Conservation (phyloP, 2,888 invertebrate genomes). For the Sipunculus nudus region DNA sequence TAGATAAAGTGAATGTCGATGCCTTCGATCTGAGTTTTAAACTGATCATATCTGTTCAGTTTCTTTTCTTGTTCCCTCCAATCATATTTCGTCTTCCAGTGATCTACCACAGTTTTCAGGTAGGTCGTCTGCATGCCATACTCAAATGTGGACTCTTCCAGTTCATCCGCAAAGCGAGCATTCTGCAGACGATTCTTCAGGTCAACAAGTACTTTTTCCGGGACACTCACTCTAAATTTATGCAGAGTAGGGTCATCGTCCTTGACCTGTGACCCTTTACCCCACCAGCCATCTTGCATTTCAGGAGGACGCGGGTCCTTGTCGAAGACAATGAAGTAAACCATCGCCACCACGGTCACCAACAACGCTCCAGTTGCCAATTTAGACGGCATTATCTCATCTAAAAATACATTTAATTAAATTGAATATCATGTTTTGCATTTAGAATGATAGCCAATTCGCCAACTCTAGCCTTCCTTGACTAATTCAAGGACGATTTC, state of each 20-base stretch:
- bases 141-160: conserved; percentile 22
- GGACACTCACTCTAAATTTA: not conserved
- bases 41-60: conserved; percentile 82
- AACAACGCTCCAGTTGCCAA: no score
- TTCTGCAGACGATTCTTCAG: conserved; percentile 13
- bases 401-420: no score
- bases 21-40: conserved; percentile 79
- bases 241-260: conserved; percentile 6
- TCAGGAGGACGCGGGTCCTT: no score
- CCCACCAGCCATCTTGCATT: conserved; percentile 19
- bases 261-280: not conserved
- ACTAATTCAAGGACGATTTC: no score
- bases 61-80: conserved; percentile 76
- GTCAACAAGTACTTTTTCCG: conserved; percentile 15
- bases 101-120: conserved; percentile 54
- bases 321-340: no score
- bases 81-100: conserved; percentile 81
- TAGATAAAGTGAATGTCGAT: conserved; percentile 81
- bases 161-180: conserved; percentile 10
- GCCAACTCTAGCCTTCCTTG: no score
- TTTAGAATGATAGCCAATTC: no score
- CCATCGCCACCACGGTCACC: no score
- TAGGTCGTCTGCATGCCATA: conserved; percentile 21
- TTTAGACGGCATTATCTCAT: no score
- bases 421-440: no score